Evolutionary conservation across 35 echinoderm and acorn worm species (phyloP).

Genomic region (Ophioderma brevispina): DNA sequence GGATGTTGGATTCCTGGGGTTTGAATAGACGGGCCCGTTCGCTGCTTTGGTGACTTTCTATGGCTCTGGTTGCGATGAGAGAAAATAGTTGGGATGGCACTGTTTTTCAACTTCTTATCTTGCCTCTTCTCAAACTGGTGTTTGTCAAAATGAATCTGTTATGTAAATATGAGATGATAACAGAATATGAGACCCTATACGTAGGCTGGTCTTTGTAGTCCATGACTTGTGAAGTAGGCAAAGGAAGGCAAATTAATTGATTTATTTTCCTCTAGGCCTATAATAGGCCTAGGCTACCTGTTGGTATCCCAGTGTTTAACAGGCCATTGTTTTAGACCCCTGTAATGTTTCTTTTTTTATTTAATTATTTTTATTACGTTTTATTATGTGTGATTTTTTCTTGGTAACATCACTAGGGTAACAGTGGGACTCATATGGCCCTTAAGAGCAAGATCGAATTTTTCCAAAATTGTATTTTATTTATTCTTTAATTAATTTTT

Average conservation of each 20-base stretch:
- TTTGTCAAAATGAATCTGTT: background rate
- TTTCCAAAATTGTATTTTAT: too few relatives aligned
- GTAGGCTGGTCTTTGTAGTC: background rate
- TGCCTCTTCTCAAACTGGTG: background rate
- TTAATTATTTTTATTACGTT: background rate
- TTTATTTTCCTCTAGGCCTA: background rate
- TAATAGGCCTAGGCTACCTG: background rate
- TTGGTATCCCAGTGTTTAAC: background rate
- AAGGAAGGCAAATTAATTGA: background rate
- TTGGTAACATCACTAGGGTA: too few relatives aligned
- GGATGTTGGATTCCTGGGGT: background rate
- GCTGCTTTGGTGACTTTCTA: background rate
- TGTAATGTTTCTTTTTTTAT: background rate
- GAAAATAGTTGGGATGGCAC: background rate
- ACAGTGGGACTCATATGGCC: too few relatives aligned
- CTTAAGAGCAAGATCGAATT: too few relatives aligned
- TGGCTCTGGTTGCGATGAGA: background rate
- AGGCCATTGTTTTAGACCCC: background rate
- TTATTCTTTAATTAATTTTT: too few relatives aligned
- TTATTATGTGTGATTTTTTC: too few relatives aligned
- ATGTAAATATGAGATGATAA: background rate
- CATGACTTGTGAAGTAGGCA: background rate
- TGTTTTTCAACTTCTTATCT: background rate
- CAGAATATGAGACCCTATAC: background rate
- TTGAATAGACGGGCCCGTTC: background rate